phyloP scores from a whole-genome alignment of 2,113 vertebrate species.

The Periophthalmus modestus region DNA sequence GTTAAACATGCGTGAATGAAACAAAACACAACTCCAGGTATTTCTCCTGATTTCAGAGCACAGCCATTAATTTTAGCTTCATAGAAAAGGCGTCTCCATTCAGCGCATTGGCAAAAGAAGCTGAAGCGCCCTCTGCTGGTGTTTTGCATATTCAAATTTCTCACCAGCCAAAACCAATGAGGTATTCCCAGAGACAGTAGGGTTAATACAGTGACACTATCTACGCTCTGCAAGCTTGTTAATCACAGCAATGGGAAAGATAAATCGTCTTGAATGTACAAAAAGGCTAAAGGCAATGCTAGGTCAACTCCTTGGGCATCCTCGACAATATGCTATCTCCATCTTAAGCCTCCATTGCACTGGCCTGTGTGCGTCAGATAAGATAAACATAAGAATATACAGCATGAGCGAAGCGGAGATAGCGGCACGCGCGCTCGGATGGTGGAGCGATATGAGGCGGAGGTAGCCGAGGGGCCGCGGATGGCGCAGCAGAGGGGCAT shows the following conservation, averaged over 20 bases:
- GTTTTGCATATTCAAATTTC: neutral
- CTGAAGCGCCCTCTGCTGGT: neutral
- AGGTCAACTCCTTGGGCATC: conserved; percentile 21
- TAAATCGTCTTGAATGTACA: neutral
- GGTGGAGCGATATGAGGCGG: conserved; percentile 57
- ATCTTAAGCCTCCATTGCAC: conserved; percentile 20
- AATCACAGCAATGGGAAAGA: neutral
- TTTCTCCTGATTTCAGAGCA: neutral
- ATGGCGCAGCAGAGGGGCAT: conserved; percentile 23
- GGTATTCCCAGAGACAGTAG: too few species aligned
- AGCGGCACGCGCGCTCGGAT: conserved; percentile 33
- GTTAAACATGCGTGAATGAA: too few species aligned
- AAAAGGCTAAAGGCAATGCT: conserved; percentile 14
- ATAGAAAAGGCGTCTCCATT: neutral
- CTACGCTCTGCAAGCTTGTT: neutral
- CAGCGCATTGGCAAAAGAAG: neutral
- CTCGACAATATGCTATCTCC: conserved; percentile 28
- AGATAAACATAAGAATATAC: conserved; percentile 51
- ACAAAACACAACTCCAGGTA: too few species aligned
- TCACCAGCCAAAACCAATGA: too few species aligned
- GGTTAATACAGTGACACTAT: neutral
- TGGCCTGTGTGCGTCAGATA: conserved; percentile 53
- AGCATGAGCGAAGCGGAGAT: conserved; percentile 46
- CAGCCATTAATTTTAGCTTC: neutral
- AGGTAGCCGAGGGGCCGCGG: conserved; percentile 47